These are phyloP conservation scores for Lasioglossum morio DNA, from an alignment of 2,888 invertebrate species.

Conservation along the genomic window DNA sequence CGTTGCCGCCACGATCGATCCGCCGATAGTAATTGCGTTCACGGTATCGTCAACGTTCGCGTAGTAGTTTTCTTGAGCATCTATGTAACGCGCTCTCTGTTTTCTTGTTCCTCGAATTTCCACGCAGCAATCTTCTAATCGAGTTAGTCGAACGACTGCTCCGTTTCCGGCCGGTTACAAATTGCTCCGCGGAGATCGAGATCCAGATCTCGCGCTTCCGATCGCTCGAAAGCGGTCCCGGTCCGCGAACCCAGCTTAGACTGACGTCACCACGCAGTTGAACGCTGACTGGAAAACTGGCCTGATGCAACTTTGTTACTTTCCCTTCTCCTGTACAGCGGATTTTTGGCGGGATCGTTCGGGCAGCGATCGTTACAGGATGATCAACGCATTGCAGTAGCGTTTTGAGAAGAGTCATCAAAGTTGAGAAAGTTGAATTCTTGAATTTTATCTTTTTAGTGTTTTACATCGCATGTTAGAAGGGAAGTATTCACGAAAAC, in stretches of 20 bases:
- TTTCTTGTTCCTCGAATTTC: constrained; percentile 33
- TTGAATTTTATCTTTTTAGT: no score
- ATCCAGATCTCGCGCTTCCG: constrained; percentile 20
- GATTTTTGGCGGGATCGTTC: background rate
- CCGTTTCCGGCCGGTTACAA: constrained; percentile 29
- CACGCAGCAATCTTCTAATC: constrained; percentile 18
- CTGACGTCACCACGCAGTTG: background rate
- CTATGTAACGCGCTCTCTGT: background rate
- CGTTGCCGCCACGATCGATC: constrained; percentile 54
- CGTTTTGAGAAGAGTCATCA: no score
- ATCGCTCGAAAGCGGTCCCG: constrained; percentile 17
- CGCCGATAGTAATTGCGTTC: constrained; percentile 54
- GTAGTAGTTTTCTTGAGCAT: background rate
- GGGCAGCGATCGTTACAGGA: background rate
- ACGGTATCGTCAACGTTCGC: constrained; percentile 40
- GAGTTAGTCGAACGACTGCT: constrained; percentile 24
- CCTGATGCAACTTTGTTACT: background rate
- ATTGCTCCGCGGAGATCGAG: constrained; percentile 15
- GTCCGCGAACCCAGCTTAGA: background rate
- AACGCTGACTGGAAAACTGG: background rate
- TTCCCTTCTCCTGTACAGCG: background rate
- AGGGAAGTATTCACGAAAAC: no score
- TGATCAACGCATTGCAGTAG: no score
- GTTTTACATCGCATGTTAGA: no score
- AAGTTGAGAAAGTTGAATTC: no score